Conservation (phyloP, 2,797 vertebrate species). For the Macrochelys suwanniensis region DNA sequence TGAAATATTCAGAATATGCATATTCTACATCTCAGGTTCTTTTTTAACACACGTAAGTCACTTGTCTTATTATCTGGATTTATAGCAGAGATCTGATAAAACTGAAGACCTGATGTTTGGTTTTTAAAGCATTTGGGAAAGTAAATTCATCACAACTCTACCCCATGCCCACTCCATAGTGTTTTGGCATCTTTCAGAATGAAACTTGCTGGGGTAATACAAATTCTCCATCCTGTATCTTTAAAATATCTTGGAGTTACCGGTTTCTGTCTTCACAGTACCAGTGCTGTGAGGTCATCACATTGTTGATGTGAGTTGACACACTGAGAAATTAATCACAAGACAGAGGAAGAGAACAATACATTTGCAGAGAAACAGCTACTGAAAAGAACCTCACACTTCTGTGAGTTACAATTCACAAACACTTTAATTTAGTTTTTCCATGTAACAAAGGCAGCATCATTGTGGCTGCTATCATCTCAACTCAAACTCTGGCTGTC, state of each 20-base stretch:
- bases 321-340: not conserved
- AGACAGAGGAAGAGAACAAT: not conserved
- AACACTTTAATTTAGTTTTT: constrained; percentile 68
- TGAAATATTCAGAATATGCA: not conserved
- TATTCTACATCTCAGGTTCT: not conserved
- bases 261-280: not conserved
- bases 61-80: not conserved
- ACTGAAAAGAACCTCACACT: constrained; percentile 40
- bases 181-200: not conserved
- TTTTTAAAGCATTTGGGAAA: not conserved
- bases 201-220: not conserved
- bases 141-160: not conserved
- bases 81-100: not conserved
- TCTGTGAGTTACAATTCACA: constrained; percentile 12
- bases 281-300: not conserved
- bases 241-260: not conserved
- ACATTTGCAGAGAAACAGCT: not conserved
- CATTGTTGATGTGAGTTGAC: not conserved
- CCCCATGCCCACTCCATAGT: not conserved
- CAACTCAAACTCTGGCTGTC: not conserved
- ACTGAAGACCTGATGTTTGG: not conserved
- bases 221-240: not conserved
- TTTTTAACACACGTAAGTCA: not conserved
- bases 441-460: not conserved
- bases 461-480: not conserved